These are phyloP conservation scores for Drosophila lacicola DNA, from an alignment of 2,888 invertebrate species.

Conservation along the genomic window DNA sequence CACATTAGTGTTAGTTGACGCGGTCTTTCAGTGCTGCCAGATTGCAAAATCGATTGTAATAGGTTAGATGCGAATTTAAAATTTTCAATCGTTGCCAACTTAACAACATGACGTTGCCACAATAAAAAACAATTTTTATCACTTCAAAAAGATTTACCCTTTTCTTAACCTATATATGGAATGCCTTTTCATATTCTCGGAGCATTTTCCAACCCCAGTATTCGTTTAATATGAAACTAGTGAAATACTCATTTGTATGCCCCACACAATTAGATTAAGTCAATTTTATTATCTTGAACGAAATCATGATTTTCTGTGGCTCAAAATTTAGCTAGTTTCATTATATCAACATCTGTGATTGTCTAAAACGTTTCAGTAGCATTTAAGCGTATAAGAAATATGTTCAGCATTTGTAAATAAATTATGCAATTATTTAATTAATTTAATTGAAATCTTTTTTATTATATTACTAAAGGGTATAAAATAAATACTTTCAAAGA, in stretches of 20 bases:
- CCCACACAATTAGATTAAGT: background rate
- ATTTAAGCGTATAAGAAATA: slow-evolving; percentile 19
- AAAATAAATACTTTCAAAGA: too few species aligned
- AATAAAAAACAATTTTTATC: background rate
- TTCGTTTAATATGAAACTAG: slow-evolving; percentile 16
- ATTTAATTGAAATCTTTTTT: background rate
- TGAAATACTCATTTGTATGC: slow-evolving; percentile 11
- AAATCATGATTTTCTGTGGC: slow-evolving; percentile 21
- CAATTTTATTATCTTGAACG: background rate
- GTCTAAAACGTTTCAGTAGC: slow-evolving; percentile 52
- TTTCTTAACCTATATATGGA: background rate
- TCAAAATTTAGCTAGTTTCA: slow-evolving; percentile 27
- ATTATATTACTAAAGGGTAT: too few species aligned
- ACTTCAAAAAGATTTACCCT: background rate
- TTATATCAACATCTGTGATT: slow-evolving; percentile 53
- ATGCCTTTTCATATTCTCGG: background rate
- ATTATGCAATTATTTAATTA: slow-evolving; percentile 14
- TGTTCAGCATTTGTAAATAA: slow-evolving; percentile 36
- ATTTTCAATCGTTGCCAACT: too few species aligned
- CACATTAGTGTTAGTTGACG: too few species aligned
- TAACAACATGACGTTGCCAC: background rate
- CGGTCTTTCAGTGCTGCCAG: background rate
- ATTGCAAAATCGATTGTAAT: background rate
- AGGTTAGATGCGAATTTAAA: too few species aligned
- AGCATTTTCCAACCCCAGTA: slow-evolving; percentile 8